Conservation (phyloP, 2,888 invertebrate species). For the Dendrolimus pini region DNA sequence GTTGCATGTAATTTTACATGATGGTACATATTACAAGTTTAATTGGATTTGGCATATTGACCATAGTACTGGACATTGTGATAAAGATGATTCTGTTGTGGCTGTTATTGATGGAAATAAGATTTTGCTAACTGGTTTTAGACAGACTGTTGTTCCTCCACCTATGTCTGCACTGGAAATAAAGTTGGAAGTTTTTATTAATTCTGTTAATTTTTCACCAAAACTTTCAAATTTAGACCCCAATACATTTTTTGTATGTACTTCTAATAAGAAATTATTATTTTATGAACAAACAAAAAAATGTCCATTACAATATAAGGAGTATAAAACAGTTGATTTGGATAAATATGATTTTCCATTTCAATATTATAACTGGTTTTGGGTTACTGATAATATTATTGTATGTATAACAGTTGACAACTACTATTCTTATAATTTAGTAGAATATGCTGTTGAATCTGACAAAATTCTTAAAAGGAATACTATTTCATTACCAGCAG, state of each 20-base stretch:
- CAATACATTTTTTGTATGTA: conserved; percentile 60
- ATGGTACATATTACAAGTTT: conserved; percentile 71
- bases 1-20: conserved; percentile 69
- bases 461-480: conserved; percentile 27
- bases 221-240: conserved; percentile 28
- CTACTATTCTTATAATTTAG: conserved; percentile 31
- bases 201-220: conserved; percentile 78
- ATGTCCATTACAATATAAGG: conserved; percentile 46
- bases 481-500: conserved; percentile 32
- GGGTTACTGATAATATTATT: conserved; percentile 64
- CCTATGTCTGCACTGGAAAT: conserved; percentile 84
- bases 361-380: conserved; percentile 73
- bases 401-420: conserved; percentile 44
- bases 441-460: conserved; percentile 36
- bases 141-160: conserved; percentile 86
- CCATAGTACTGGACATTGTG: conserved; percentile 67
- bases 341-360: conserved; percentile 42
- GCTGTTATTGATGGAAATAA: conserved; percentile 86
- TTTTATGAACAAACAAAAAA: conserved; percentile 51
- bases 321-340: conserved; percentile 27
- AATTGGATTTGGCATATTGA: conserved; percentile 80
- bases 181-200: conserved; percentile 71
- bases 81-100: conserved; percentile 78
- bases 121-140: conserved; percentile 84
- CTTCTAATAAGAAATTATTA: conserved; percentile 45